Base-by-base conservation (phyloP, 2,113 vertebrate species). In the Etheostoma cragini region DNA sequence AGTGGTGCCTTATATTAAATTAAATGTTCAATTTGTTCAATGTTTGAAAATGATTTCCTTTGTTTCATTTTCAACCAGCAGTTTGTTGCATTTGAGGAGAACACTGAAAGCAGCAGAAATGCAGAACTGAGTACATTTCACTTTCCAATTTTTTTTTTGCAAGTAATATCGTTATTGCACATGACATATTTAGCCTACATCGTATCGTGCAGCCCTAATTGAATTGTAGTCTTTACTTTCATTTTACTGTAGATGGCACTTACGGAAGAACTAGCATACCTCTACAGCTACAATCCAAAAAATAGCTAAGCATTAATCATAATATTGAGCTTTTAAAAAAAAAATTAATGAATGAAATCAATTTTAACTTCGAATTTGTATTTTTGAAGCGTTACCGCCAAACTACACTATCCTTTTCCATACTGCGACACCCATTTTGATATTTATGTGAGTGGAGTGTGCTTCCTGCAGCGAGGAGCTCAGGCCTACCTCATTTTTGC, bases 401-500 rank as follows among this genome's bases (percentile, higher is more conserved):
- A 62, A 72, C 46, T 50, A 64, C 85, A 56, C 70, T 60, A 72
- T 66, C 61, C 62, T 72, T 78, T 52, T 84, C 83, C 86, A 80
- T 54, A 90, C 88, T 88, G 88, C 86, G 88, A 92, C 91, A 89
- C 84, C 80, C 87, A 87, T 76, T 84, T 88, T 82, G 88, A 87
- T 91, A 92, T 92, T 86, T 89, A 84, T 90, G 90, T 86, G 87
- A 89, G 66, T 76, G 81, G 74, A 81, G 85, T 58, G 86, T 80
- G 93, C 93, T 82, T 93, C 93, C 96, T 95, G 94, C 93, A 93
- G 93, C 92, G 91, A 61, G 81, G 61, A 74, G 91, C 92, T 91
- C 85, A 83, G 92, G 94, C 95, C 94, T 89, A 83, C 68, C 96
- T 95, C 96, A 97, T 97, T 98, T 98, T 95, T 87, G 96, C 95